phyloP scores from a whole-genome alignment of 2,888 invertebrate genomes.

The Crioceris asparagi region DNA sequence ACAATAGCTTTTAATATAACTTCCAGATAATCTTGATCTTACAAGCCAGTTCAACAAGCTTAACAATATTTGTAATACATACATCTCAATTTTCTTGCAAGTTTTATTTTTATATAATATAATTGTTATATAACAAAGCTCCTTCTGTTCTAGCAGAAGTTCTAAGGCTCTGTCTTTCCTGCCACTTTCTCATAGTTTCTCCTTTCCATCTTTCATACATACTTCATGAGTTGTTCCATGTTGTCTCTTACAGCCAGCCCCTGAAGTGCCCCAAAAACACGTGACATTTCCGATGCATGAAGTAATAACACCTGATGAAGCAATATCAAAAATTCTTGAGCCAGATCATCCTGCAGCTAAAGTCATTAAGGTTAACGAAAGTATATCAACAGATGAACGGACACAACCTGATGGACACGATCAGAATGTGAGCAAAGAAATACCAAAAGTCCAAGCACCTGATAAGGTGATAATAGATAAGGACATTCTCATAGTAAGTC shows the following conservation, averaged over 20 bases:
- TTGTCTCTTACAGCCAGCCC: conserved; percentile 1
- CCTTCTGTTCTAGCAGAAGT: no score
- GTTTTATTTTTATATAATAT: no score
- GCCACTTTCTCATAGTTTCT: no score
- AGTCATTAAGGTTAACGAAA: conserved; percentile 10
- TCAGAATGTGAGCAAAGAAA: conserved; percentile 17
- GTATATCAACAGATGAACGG: conserved; percentile 19
- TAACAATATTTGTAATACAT: no score
- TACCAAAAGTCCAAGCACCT: neutral
- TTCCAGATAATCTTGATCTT: no score
- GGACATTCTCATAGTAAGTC: neutral
- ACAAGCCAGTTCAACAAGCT: no score
- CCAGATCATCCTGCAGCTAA: no score
- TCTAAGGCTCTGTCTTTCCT: no score
- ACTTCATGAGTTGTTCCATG: no score
- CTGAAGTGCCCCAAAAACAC: conserved; percentile 17
- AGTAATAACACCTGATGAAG: conserved; percentile 25
- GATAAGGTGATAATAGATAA: neutral
- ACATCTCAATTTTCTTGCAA: no score
- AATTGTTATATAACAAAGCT: no score
- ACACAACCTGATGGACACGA: conserved; percentile 34
- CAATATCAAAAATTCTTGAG: conserved; percentile 20
- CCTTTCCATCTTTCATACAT: conserved; percentile 4
- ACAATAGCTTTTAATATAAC: neutral
- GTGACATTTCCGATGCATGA: conserved; percentile 21